Conservation (phyloP, 2,888 invertebrate species). For the Thera britannica region DNA sequence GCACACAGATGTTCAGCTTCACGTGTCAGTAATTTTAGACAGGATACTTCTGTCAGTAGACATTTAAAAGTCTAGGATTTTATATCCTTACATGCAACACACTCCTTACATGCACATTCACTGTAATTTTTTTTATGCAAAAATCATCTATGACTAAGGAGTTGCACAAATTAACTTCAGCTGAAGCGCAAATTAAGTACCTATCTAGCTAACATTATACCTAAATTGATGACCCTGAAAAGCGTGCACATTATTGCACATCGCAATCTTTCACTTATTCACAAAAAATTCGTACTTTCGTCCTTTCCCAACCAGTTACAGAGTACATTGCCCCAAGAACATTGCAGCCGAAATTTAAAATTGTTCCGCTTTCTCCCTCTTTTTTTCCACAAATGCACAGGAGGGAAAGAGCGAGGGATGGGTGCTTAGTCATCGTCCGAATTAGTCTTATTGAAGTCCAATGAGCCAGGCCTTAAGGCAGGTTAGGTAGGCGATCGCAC, state of each 20-base stretch:
- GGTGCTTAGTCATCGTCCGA: conserved; percentile 67
- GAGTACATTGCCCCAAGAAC: conserved; percentile 77
- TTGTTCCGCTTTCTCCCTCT: conserved; percentile 66
- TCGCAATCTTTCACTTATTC: conserved; percentile 67
- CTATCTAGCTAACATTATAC: background rate
- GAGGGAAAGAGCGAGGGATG: conserved; percentile 58
- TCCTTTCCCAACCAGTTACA: conserved; percentile 78
- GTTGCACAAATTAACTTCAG: no score
- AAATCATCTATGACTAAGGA: no score
- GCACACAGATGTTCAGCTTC: no score
- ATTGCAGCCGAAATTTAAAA: conserved; percentile 76
- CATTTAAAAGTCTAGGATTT: no score
- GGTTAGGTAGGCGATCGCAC: conserved; percentile 77
- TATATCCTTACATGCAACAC: no score
- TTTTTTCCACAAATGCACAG: conserved; percentile 37
- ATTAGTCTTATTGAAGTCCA: conserved; percentile 71
- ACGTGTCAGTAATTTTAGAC: no score
- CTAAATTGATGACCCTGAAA: conserved; percentile 38
- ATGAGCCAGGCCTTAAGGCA: conserved; percentile 77
- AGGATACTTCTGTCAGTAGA: no score
- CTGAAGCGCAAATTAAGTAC: no score
- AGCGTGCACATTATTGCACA: conserved; percentile 46
- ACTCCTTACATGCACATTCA: no score
- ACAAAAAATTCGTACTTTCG: conserved; percentile 81
- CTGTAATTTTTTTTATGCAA: no score